Evolutionary conservation across 2,113 vertebrate genomes (phyloP), one percentile per base, ranked within the genome.

Genomic region (Benitochromis conjunctus): DNA sequence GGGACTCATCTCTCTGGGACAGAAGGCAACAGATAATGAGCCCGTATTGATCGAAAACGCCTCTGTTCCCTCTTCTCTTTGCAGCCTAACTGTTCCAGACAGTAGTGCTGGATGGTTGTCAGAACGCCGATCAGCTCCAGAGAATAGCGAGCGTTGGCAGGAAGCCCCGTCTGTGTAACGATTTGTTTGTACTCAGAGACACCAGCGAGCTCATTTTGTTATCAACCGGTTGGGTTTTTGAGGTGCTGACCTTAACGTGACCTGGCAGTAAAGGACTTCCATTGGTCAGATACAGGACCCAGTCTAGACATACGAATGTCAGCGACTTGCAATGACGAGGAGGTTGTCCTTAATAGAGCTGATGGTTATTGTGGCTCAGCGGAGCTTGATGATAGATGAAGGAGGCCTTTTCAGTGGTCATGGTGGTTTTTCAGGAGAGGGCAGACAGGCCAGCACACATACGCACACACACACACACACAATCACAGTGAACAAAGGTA

Each of bases 21-120:
- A 89, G 90, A 93, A 91, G 89, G 90, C 86, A 93, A 83, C 87
- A 78, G 88, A 94, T 95, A 95, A 96, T 94, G 93, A 94, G 95
- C 79, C 85, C 19, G 89, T 95, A 94, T 96, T 93, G 94, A 96
- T 95, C 85, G 86, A 90, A 87, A 76, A 86, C 46, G 87, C 83
- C 91, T 89, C 69, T 66, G 43, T 82, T 91, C 74, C 87, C 88
- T 89, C 90, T 86, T 83, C 81, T 69, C 83, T 86, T 66, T 57
- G 71, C 84, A 84, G 84, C 83, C 85, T 93, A 91, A 89, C 84
- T 84, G 29, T 90, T 92, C 76, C 90, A 88, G 92, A 92, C 91
- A 94, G 85, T 84, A 62, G 83, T 55, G 81, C 69, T 86, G 92
- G 80, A 82, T 87, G 74, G 80, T 83, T 94, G 90, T 93, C 90